Evolutionary conservation across 2,888 invertebrate species (phyloP), one percentile per base, ranked within the genome.

Genomic region (Polylopha cassiicola): DNA sequence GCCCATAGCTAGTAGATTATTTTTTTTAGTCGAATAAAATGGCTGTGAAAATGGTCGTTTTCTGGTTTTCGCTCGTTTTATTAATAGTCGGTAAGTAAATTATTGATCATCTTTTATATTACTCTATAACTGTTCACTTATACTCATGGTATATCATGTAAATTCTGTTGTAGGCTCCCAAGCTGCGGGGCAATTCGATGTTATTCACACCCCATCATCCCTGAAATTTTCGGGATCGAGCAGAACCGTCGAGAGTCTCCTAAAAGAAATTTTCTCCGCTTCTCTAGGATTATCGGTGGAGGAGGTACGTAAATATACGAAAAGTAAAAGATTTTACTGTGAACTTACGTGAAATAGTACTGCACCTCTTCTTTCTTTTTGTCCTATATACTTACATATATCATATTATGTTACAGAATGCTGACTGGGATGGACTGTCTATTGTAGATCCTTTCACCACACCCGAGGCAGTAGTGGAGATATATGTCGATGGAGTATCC

Each of bases 211-310:
- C 55, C 93, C 94, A 9, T 76, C 87, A 36, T 90, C 92, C 51
- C 74, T 94, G 24, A 73, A 80, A 46, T 94, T 94, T 72, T 84
- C 88, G 54, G 92, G 92, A 37, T 86, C 88, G 46, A 89, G 88
- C 47, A 81, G 85, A 47, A 65, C 91, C 6, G 86, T 87, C 39
- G 89, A 91, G 58, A 91, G 89, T 56, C 72, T 89, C 2, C 68
- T 93, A 2, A 89, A 88, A 59, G 94, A 94, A 68, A 87, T 94
- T 3, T 88, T 90, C 48, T 89, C 90, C n/a, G 91, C 91, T 39
- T 76, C 89, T 32, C 78, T 93, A 46, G 94, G 94, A 29, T 88
- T 91, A 49, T 90, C 93, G 6, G 89, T 90, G n/a, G 89, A 90
- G 66, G 89, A 90, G 78, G 91, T 90, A 76, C 44, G 52, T 55